phyloP scores from a whole-genome alignment of 2,113 vertebrate species.

The Myodes glareolus region DNA sequence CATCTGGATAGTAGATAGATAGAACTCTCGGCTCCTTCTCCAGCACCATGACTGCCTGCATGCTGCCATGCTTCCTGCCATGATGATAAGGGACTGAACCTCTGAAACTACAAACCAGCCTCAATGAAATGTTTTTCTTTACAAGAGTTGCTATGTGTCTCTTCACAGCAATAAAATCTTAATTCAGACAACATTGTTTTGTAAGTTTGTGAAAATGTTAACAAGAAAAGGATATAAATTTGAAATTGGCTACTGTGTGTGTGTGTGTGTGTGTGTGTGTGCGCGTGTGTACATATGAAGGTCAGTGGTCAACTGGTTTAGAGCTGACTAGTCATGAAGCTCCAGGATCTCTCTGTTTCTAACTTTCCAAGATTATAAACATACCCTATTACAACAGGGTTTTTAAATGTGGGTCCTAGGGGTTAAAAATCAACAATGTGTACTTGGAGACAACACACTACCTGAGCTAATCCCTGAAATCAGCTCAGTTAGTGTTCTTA shows the following conservation, averaged over 20 bases:
- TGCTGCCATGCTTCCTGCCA: background rate
- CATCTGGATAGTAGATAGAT: background rate
- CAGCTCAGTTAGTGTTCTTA: background rate
- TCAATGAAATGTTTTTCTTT: background rate
- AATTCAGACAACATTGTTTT: background rate
- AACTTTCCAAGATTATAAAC: background rate
- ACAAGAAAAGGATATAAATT: background rate
- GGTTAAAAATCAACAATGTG: background rate
- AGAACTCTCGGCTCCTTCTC: background rate
- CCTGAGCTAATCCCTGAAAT: background rate
- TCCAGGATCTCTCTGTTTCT: background rate
- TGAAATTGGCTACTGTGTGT: background rate
- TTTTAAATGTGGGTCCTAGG: background rate
- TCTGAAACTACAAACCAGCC: background rate
- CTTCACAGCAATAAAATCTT: background rate
- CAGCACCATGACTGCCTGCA: background rate
- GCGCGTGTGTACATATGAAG: background rate
- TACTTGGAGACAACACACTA: background rate
- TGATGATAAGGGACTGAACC: background rate
- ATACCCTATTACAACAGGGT: background rate
- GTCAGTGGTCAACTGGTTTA: background rate
- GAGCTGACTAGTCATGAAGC: background rate
- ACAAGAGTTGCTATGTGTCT: background rate
- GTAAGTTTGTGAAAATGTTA: slow-evolving; percentile 13
- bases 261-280: background rate